These are phyloP conservation scores for Rhizomys pruinosus DNA, from an alignment of 2,113 vertebrate species.

Conservation along the genomic window DNA sequence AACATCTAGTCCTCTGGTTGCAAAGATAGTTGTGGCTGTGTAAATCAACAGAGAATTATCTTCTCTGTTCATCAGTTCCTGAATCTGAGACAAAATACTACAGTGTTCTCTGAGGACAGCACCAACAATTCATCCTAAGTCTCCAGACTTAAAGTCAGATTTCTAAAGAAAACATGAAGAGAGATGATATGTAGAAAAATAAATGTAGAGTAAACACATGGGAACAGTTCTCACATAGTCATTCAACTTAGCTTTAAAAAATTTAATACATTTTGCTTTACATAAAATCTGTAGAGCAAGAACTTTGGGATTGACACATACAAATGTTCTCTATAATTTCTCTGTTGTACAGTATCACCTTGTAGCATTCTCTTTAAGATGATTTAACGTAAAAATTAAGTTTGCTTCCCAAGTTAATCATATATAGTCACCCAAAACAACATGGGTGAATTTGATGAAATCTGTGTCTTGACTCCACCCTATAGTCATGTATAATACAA, in stretches of 20 bases:
- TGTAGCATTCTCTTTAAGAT: too few species aligned
- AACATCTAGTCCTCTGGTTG: conserved; percentile 15
- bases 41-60: conserved; percentile 59
- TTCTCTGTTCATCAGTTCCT: neutral
- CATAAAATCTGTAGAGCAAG: too few species aligned
- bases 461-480: too few species aligned
- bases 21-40: conserved; percentile 29
- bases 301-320: too few species aligned
- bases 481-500: too few species aligned
- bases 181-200: neutral
- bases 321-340: too few species aligned
- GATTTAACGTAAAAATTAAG: too few species aligned
- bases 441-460: too few species aligned
- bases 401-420: too few species aligned
- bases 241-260: neutral
- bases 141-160: conserved; percentile 9
- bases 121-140: conserved; percentile 43
- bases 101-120: neutral
- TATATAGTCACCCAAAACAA: too few species aligned
- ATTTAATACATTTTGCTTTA: too few species aligned
- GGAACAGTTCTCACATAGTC: neutral
- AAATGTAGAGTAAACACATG: neutral
- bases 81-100: conserved; percentile 33
- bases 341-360: too few species aligned
- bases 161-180: conserved; percentile 40